These are phyloP conservation scores for Drosophila parvula DNA, from an alignment of 1,140 invertebrate genomes.

Conservation along the genomic window DNA sequence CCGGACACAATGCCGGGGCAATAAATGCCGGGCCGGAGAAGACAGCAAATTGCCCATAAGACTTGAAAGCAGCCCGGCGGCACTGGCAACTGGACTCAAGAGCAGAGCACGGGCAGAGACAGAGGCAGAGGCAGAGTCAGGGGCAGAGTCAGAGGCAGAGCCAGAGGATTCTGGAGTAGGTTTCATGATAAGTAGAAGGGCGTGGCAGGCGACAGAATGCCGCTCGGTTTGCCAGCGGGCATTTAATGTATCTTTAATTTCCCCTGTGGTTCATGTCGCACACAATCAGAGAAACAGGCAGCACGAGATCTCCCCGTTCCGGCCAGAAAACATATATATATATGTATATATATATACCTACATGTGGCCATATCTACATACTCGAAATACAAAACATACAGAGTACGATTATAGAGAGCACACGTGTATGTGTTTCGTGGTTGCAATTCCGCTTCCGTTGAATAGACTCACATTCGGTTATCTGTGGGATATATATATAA, in stretches of 20 bases:
- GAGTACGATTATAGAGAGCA: not conserved
- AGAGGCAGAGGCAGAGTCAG: not conserved
- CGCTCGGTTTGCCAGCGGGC: slow-evolving; percentile 57
- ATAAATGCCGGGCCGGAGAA: slow-evolving; percentile 36
- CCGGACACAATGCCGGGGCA: slow-evolving; percentile 25
- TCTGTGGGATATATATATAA: not conserved
- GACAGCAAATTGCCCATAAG: slow-evolving; percentile 49
- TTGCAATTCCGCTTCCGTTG: slow-evolving; percentile 5
- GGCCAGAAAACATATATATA: slow-evolving; percentile 33
- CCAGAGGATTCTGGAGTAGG: not conserved
- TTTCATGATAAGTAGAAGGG: slow-evolving; percentile 17
- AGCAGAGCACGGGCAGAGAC: too few relatives aligned
- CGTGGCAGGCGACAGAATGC: slow-evolving; percentile 20
- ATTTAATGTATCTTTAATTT: slow-evolving; percentile 83
- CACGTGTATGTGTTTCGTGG: slow-evolving; percentile 13
- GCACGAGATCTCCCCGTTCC: slow-evolving; percentile 12
- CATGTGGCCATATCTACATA: slow-evolving; percentile 14
- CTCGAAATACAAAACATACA: not conserved
- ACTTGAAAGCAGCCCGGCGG: slow-evolving; percentile 32
- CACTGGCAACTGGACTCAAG: not conserved
- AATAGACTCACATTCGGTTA: slow-evolving; percentile 15
- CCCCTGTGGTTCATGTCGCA: slow-evolving; percentile 75
- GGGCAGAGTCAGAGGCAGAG: not conserved
- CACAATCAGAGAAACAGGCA: slow-evolving; percentile 69
- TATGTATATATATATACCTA: slow-evolving; percentile 14